Base-by-base conservation (phyloP, 2,888 invertebrate species). In the Agrotis exclamationis region DNA sequence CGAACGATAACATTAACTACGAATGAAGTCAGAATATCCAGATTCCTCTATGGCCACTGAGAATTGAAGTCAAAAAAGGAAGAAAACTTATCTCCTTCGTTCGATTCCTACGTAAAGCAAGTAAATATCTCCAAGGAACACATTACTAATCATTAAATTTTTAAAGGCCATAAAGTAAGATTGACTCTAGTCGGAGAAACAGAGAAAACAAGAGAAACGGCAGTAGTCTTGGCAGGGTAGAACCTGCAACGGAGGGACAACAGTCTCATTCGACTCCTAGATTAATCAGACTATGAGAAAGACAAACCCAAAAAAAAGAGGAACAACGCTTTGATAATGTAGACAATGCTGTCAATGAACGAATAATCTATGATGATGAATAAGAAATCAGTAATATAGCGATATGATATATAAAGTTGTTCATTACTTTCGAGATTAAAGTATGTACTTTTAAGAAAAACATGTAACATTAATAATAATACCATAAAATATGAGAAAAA, bases 21-120 rank as follows among this genome's bases (percentile, higher is more conserved):
- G 14, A 57, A 62, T 67, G n/a, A 57, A 51, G 50, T 60, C 47
- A 9, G 33, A 33, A 33, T 33, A 9, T 7, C 33, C 33, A 33
- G 9, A 33, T 9, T 28, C 28, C 3, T 33, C 7, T 7, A 1
- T 9, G 33, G 33, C 9, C 33, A 33, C 33, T 33, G 33, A 33
- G 9, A 33, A 33, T 33, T 33, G 3, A 33, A 33, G 33, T 9
- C 33, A 9, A 33, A 33, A 33, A 33, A 33, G 0, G 33, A 0
- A 28, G 3, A 28, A 28, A 28, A 28, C 3, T 5, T 28, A 28
- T 28, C 28, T 3, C 33, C 9, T 33, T 33, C 33, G 33, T 33
- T 33, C 33, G 33, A 33, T 9, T 33, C 9, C 33, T 9, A 33
- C 7, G 9, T 33, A 33, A 33, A 33, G 9, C 33, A 33, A 33